These are phyloP conservation scores for Hippocampus zosterae DNA, from an alignment of 2,113 vertebrate species.

Conservation along the genomic window DNA sequence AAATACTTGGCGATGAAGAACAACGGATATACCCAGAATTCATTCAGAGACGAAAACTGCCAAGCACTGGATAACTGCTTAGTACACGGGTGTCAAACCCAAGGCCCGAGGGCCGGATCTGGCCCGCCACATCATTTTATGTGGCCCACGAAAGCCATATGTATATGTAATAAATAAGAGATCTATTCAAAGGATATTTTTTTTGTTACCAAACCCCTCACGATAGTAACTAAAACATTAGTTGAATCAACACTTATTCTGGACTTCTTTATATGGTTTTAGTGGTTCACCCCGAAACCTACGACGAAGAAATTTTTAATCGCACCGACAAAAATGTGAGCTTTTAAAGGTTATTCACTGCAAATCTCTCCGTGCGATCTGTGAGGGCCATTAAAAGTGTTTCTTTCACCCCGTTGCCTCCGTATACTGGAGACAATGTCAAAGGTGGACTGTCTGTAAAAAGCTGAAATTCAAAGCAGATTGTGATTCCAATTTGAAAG, in stretches of 20 bases:
- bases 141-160: too few relatives aligned
- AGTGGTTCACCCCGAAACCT: background rate
- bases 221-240: too few relatives aligned
- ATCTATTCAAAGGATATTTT: too few relatives aligned
- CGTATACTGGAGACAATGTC: too few relatives aligned
- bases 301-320: background rate
- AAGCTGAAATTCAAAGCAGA: background rate
- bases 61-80: background rate
- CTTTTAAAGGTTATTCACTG: slow-evolving; percentile 32
- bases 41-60: background rate
- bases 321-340: slow-evolving; percentile 12
- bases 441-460: background rate
- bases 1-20: background rate
- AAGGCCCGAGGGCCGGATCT: too few relatives aligned
- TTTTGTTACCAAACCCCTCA: too few relatives aligned
- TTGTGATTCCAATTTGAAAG: slow-evolving; percentile 1
- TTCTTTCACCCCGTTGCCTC: background rate
- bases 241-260: too few relatives aligned
- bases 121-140: too few relatives aligned
- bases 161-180: too few relatives aligned
- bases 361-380: background rate
- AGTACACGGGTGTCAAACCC: too few relatives aligned
- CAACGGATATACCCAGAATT: background rate
- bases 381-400: background rate
- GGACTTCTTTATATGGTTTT: too few relatives aligned